Base-by-base conservation (phyloP, 2,113 vertebrate genomes). In the Actenoides hombroni region DNA sequence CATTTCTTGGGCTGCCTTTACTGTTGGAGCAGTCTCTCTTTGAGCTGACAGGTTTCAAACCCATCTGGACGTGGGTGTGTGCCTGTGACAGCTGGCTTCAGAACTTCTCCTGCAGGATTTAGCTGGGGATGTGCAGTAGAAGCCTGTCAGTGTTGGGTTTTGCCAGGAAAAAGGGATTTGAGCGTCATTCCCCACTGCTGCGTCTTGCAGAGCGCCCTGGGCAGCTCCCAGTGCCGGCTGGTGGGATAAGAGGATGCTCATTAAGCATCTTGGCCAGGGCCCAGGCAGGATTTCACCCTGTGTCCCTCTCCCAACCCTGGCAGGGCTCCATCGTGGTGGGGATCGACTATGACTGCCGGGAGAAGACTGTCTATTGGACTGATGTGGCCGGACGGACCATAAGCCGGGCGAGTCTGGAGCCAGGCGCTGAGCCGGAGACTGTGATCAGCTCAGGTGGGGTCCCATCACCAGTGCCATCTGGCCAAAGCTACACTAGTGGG, bases 271-370 rank as follows among this genome's bases (percentile, higher is more conserved):
- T 5, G 46, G 29, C 28, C 0, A 1, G 20, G 75, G 8, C 21
- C n/a, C 17, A 35, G 69, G 46, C 24, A 37, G 56, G 64, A 60
- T 46, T 19, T 89, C 75, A 92, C 35, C 25, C 64, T 9, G 0
- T 70, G 42, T 82, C 28, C 73, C 35, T 56, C 57, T 77, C 60
- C 74, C 15, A 16, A 48, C 82, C 31, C 31, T 16, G 33, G 2
- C 97, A 99, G 99, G 99, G 99, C 23, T 99, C 99, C 91, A 99
- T 99, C 31, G 98, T 99, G 24, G 99, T 99, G 26, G 99, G 99
- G 4, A 98, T 99, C 1, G 99, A 99, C 96, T 98, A 99, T 1
- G 99, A 99, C 97, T 99, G 99, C 96, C 97, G 94, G 67, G 99
- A 99, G 68, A 99, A 97, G 95, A 98, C 97, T 53, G 98, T 99